Evolutionary conservation across 2,797 vertebrate species (phyloP).

Genomic region (Phrynocephalus guinanensis): DNA sequence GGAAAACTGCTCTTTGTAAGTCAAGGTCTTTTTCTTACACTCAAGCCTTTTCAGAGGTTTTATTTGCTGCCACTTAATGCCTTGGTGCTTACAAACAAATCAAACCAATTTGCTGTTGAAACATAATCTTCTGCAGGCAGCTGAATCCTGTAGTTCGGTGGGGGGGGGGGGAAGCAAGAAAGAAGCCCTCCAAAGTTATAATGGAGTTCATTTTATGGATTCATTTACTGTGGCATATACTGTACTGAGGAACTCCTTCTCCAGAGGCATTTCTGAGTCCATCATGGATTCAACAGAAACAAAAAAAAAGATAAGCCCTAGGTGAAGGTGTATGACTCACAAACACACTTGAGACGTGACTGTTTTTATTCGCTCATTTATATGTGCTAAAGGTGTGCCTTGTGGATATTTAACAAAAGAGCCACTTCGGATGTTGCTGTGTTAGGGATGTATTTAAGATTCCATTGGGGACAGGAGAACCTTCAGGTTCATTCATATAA

Average conservation of each 20-base stretch:
- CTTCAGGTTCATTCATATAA: slow-evolving; percentile 40
- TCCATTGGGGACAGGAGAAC: slow-evolving; percentile 20
- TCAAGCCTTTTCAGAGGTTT: slow-evolving; percentile 22
- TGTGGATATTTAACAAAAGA: not conserved
- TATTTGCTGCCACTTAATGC: slow-evolving; percentile 57
- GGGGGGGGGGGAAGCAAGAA: too few species aligned
- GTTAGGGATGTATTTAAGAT: not conserved
- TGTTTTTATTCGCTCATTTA: not conserved
- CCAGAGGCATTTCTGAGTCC: slow-evolving; percentile 42
- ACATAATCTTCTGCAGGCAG: slow-evolving; percentile 17
- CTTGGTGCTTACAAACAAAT: slow-evolving; percentile 51
- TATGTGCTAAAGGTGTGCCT: not conserved
- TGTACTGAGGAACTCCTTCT: not conserved
- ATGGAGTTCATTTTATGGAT: slow-evolving; percentile 32
- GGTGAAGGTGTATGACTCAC: not conserved
- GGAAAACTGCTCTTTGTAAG: slow-evolving; percentile 11
- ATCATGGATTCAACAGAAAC: slow-evolving; percentile 39
- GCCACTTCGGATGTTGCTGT: slow-evolving; percentile 17
- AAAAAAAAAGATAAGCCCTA: not conserved
- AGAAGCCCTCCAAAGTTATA: slow-evolving; percentile 5
- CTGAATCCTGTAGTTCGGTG: not conserved
- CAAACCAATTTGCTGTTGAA: slow-evolving; percentile 49
- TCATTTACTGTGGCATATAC: slow-evolving; percentile 5
- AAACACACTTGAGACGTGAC: not conserved
- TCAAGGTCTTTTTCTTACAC: not conserved